Conservation (phyloP, 2,888 invertebrate species). For the Ophonus ardosiacus region DNA sequence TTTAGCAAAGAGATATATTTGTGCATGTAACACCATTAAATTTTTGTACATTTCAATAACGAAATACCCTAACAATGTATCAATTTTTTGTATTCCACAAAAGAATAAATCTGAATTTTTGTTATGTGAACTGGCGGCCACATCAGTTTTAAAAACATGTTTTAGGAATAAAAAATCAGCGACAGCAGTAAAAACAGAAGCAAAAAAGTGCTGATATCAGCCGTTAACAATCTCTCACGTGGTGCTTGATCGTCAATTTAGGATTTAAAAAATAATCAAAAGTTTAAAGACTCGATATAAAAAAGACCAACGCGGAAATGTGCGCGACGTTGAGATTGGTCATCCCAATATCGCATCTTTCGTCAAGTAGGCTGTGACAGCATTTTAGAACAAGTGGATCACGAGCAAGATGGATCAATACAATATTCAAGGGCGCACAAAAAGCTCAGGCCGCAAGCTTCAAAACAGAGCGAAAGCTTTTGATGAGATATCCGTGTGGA, state of each 20-base stretch:
- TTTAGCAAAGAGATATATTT: too few species aligned
- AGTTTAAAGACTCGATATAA: slow-evolving; percentile 13
- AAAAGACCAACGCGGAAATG: slow-evolving; percentile 23
- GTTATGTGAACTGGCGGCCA: background rate
- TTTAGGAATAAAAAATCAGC: background rate
- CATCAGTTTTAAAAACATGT: background rate
- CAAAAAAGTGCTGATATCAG: background rate
- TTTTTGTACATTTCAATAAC: too few species aligned
- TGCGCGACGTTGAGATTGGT: background rate
- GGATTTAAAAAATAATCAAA: slow-evolving; percentile 35
- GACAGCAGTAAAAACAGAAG: background rate
- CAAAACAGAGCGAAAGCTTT: slow-evolving; percentile 42
- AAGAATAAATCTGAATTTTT: background rate
- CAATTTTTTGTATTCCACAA: too few species aligned
- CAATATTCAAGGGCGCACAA: slow-evolving; percentile 35
- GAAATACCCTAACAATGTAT: too few species aligned
- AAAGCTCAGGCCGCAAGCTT: slow-evolving; percentile 20
- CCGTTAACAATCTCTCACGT: background rate
- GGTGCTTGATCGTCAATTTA: slow-evolving; percentile 38
- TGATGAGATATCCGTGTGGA: slow-evolving; percentile 28
- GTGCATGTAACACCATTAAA: too few species aligned
- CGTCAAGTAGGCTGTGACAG: slow-evolving; percentile 34
- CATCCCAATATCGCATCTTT: background rate
- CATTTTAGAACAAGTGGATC: slow-evolving; percentile 46
- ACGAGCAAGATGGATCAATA: slow-evolving; percentile 40